Evolutionary conservation across 2,113 vertebrate genomes (phyloP).

Genomic region (Microcebus jonahi): DNA sequence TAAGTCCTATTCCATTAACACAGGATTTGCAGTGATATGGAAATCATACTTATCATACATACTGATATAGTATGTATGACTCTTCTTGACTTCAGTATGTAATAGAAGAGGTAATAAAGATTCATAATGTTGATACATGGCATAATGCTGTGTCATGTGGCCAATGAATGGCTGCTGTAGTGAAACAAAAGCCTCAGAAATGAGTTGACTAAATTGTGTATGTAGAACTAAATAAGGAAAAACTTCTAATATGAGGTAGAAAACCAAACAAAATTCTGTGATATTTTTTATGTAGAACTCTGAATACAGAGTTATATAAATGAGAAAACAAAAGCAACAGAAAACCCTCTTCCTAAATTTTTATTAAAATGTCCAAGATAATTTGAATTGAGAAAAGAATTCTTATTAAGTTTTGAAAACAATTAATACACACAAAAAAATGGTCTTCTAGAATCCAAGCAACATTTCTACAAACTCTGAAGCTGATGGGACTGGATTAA

Average conservation of each 20-base stretch:
- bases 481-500: background rate
- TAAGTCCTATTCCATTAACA: slow-evolving; percentile 6
- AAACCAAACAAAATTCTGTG: background rate
- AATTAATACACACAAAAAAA: background rate
- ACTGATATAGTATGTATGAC: background rate
- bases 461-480: background rate
- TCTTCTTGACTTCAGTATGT: background rate
- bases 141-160: background rate
- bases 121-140: background rate
- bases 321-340: background rate
- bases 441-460: background rate
- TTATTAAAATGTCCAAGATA: background rate
- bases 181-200: slow-evolving; percentile 3
- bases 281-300: background rate
- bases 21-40: background rate
- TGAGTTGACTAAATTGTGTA: background rate
- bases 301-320: background rate
- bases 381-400: background rate
- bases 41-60: no score
- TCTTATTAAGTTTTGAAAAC: background rate
- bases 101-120: background rate
- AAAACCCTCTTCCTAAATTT: background rate
- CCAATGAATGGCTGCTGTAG: background rate
- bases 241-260: background rate
- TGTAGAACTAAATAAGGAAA: background rate